Evolutionary conservation across 2,797 vertebrate species (phyloP).

Genomic region (Enteromius thamalakanensis): DNA sequence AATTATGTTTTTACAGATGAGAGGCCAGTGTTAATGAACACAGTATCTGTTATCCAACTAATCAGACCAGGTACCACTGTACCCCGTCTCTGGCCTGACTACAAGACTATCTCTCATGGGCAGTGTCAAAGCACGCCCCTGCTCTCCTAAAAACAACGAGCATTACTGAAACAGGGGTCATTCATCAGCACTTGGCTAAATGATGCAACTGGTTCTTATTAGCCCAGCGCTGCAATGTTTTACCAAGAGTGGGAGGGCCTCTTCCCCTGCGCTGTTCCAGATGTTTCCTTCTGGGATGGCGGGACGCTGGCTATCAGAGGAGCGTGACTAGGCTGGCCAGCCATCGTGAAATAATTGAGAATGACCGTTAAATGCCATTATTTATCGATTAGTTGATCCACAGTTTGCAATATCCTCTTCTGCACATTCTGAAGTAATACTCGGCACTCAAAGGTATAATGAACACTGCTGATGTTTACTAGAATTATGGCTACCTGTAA

Average conservation of each 20-base stretch:
- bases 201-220: slow-evolving; percentile 61
- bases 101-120: slow-evolving; percentile 46
- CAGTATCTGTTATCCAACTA: not conserved
- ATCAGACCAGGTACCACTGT: slow-evolving; percentile 9
- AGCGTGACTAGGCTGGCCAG: slow-evolving; percentile 23
- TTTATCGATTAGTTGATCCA: slow-evolving; percentile 41
- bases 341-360: slow-evolving; percentile 47
- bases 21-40: slow-evolving; percentile 4
- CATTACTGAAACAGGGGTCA: slow-evolving; percentile 44
- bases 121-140: slow-evolving; percentile 13
- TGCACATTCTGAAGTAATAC: not conserved
- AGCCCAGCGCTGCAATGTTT: slow-evolving; percentile 55
- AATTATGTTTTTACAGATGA: not conserved
- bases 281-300: slow-evolving; percentile 51
- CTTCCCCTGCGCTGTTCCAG: slow-evolving; percentile 52
- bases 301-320: slow-evolving; percentile 43
- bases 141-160: slow-evolving; percentile 26
- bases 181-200: slow-evolving; percentile 58
- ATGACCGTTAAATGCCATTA: slow-evolving; percentile 37
- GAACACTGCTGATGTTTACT: not conserved
- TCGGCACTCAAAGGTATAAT: not conserved
- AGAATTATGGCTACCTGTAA: not conserved
- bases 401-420: not conserved
- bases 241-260: slow-evolving; percentile 45
- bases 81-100: slow-evolving; percentile 16